Evolutionary conservation across 2,888 invertebrate species (phyloP), one percentile per base, ranked within the genome.

Genomic region (Drosophila crucigera): DNA sequence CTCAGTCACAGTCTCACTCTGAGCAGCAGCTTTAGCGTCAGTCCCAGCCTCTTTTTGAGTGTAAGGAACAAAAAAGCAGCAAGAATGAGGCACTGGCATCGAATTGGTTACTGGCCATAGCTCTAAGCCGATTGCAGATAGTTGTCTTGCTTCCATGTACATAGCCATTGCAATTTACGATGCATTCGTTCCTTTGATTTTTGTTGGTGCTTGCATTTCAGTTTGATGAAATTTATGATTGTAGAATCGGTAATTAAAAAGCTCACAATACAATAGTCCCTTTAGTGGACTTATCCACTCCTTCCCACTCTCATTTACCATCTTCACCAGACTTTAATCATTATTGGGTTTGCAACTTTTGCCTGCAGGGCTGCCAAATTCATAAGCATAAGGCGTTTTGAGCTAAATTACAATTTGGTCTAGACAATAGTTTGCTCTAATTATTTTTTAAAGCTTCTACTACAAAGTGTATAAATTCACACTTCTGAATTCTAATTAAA

Each of bases 171-270:
- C 58, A 49, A 47, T 47, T 30, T n/a, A 25, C 11, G 25, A n/a
- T 37, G 53, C 53, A 59, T 72, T 54, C 22, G 16, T n/a, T 47
- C 16, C 16, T 14, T 47, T 7, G 47, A 22, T 47, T 22, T 47
- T 22, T 47, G 22, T 22, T 22, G 14, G 4, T 56, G 39, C 14
- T 33, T 22, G 56, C 52, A 66, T 47, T 16, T 25, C 37, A 53
- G 66, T 50, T 70, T 60, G 77, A 72, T 88, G 73, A 65, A 67
- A 55, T 73, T 60, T 25, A 16, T 54, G 66, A 62, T 82, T 56
- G 68, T 16, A 16, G 16, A 2, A 47, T 16, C 61, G 76, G 53
- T 73, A 68, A 73, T 78, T 82, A 65, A 75, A 67, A 72, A 55
- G 39, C 55, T 56, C 43, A 67, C 67, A 61, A 59, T n/a, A 70